Conservation (phyloP, 2,113 vertebrate genomes). For the Taurulus bubalis region DNA sequence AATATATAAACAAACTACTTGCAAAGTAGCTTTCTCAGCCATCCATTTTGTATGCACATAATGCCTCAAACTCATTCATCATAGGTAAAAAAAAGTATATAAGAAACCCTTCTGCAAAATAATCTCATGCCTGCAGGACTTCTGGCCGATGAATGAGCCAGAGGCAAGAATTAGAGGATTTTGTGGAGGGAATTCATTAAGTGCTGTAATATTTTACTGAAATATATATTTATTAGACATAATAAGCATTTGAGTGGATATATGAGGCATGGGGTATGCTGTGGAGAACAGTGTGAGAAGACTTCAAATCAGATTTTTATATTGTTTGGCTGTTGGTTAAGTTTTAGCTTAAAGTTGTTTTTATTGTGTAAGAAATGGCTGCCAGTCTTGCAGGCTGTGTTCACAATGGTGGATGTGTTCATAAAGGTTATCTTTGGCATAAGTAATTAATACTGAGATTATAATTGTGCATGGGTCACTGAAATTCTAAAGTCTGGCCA, state of each 20-base stretch:
- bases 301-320: neutral
- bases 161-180: slow-evolving; percentile 46
- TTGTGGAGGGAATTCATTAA: slow-evolving; percentile 31
- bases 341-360: neutral
- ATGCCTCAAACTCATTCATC: slow-evolving; percentile 32
- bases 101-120: slow-evolving; percentile 52
- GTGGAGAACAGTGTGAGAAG: neutral
- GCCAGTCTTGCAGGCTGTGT: neutral
- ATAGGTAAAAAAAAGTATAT: slow-evolving; percentile 14
- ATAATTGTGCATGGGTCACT: neutral
- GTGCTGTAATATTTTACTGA: slow-evolving; percentile 21
- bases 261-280: neutral
- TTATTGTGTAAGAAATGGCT: slow-evolving; percentile 24
- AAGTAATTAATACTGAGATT: slow-evolving; percentile 15
- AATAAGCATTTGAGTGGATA: neutral
- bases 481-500: neutral
- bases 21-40: neutral
- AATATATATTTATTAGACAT: slow-evolving; percentile 31
- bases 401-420: neutral
- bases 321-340: neutral
- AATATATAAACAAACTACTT: neutral
- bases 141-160: slow-evolving; percentile 23
- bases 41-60: slow-evolving; percentile 20
- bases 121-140: slow-evolving; percentile 33
- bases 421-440: neutral